Evolutionary conservation across 2,113 vertebrate species (phyloP).

Genomic region (Corythornis vintsioides): DNA sequence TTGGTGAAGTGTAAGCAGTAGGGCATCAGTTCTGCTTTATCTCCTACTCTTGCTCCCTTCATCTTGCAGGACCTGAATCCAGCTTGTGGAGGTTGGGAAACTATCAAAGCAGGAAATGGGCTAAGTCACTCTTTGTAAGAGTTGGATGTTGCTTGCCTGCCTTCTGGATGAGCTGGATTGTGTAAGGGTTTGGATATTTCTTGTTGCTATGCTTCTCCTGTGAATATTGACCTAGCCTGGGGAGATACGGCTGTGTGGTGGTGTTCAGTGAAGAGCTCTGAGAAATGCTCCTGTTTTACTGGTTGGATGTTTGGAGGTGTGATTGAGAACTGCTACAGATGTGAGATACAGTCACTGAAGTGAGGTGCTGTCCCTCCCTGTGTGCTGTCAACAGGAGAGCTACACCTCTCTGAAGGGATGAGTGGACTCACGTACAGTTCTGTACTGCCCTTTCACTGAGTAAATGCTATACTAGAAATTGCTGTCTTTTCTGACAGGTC

Average conservation of each 20-base stretch:
- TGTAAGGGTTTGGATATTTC: background rate
- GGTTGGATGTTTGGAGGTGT: background rate
- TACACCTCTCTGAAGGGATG: background rate
- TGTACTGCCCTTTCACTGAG: background rate
- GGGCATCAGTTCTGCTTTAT: background rate
- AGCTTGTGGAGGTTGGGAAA: background rate
- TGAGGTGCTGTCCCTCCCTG: background rate
- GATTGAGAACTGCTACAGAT: background rate
- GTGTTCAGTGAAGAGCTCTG: background rate
- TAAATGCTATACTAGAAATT: background rate
- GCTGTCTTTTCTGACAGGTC: background rate
- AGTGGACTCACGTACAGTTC: background rate
- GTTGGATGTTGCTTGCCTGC: background rate
- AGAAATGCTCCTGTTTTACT: background rate
- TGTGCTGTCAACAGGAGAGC: background rate
- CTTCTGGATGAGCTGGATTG: background rate
- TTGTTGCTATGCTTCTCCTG: background rate
- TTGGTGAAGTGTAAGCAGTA: background rate
- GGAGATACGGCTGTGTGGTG: background rate
- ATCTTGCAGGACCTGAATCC: background rate
- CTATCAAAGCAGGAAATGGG: background rate
- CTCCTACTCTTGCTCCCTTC: background rate
- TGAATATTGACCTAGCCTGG: background rate
- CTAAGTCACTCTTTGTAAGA: background rate
- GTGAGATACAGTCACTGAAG: background rate